Evolutionary conservation across 2,888 invertebrate species (phyloP).

Genomic region (Abrostola tripartita): DNA sequence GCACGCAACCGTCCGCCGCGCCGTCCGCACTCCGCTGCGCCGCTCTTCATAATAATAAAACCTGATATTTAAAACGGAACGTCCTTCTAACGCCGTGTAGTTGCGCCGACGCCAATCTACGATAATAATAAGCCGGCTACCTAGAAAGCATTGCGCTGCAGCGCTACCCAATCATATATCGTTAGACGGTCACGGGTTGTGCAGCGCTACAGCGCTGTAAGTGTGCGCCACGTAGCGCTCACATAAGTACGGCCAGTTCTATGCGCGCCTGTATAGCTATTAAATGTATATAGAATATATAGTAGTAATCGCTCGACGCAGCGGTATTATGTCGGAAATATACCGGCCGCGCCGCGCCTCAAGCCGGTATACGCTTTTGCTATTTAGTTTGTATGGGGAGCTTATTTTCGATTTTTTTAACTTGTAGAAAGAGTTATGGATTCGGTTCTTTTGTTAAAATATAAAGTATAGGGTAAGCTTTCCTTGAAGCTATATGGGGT

Average conservation of each 20-base stretch:
- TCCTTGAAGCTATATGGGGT: conserved; percentile 81
- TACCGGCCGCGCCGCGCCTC: conserved; percentile 86
- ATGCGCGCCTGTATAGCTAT: conserved; percentile 89
- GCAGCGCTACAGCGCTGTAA: conserved; percentile 79
- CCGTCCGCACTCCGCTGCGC: conserved; percentile 88
- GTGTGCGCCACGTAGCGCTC: conserved; percentile 81
- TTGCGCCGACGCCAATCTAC: conserved; percentile 89
- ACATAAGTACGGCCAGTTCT: conserved; percentile 89
- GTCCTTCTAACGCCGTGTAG: conserved; percentile 89
- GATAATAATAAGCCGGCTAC: conserved; percentile 88
- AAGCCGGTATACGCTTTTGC: conserved; percentile 83
- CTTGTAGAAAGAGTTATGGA: conserved; percentile 78
- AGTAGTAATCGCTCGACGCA: conserved; percentile 89
- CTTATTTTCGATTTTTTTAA: conserved; percentile 84
- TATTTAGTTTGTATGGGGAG: conserved; percentile 88
- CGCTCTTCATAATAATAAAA: conserved; percentile 89
- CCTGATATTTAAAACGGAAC: conserved; percentile 89
- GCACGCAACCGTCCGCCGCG: conserved; percentile 87
- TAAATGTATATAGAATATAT: conserved; percentile 89
- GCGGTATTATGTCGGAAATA: conserved; percentile 89
- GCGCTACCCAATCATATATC: conserved; percentile 68
- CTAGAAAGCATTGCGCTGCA: conserved; percentile 75
- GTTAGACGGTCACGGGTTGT: conserved; percentile 66
- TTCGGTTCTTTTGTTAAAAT: conserved; percentile 82
- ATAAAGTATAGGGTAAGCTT: conserved; percentile 80